phyloP scores from a whole-genome alignment of 64 coral and sea anemone genomes.

The Trachythela sp. region DNA sequence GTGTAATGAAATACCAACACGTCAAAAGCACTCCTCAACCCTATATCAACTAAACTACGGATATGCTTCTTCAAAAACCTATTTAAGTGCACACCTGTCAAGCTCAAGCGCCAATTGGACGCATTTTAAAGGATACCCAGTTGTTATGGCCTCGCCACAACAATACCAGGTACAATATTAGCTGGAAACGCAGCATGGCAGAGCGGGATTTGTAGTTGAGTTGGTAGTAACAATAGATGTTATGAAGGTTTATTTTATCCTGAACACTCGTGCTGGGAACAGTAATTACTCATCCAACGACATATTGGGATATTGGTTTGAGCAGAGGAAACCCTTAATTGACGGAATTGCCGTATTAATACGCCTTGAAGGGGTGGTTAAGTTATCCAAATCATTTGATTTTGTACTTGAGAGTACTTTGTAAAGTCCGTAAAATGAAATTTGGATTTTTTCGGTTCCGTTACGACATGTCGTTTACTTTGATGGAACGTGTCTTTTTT shows the following conservation, averaged over 20 bases:
- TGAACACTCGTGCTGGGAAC: not conserved
- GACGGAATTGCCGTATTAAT: not conserved
- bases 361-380: not conserved
- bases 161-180: not conserved
- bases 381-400: not conserved
- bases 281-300: not conserved
- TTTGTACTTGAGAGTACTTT: not conserved
- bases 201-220: not conserved
- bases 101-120: not conserved
- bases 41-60: not conserved
- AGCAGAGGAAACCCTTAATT: not conserved
- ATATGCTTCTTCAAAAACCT: not conserved
- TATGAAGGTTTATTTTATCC: not conserved
- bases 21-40: not conserved
- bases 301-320: not conserved
- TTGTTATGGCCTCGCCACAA: not conserved
- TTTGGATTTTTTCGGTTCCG: no score
- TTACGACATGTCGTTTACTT: no score
- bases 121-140: no score
- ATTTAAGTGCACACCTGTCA: not conserved
- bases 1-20: not conserved
- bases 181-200: not conserved
- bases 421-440: not conserved
- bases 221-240: not conserved
- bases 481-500: no score